Percentiles rank a stretch among this genome's conserved stretches.
Evolutionary conservation across 2,113 vertebrate genomes (phyloP).

Genomic region (Indicator indicator): DNA sequence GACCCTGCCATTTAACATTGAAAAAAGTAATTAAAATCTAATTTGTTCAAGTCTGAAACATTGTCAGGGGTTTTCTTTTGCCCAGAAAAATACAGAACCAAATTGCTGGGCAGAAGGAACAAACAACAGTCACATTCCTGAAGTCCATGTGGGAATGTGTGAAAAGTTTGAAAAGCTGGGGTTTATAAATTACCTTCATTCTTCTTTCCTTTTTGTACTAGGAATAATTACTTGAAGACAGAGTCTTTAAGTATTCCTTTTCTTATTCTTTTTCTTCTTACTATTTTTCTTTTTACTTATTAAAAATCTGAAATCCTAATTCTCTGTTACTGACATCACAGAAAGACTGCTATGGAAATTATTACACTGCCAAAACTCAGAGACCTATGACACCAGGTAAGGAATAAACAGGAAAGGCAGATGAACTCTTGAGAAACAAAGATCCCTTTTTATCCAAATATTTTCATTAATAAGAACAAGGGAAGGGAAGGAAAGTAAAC

Average conservation of each 20-base stretch:
- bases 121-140: slow-evolving; percentile 17
- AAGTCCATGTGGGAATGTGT: not conserved
- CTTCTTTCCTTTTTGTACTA: not conserved
- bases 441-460: slow-evolving; percentile 59
- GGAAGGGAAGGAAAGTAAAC: slow-evolving; percentile 7
- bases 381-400: slow-evolving; percentile 50
- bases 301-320: slow-evolving; percentile 28
- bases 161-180: slow-evolving; percentile 11
- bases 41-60: not conserved
- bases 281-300: not conserved
- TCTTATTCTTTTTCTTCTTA: no score
- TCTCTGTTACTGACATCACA: slow-evolving; percentile 32
- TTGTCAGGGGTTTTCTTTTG: not conserved
- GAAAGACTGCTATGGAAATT: slow-evolving; percentile 51
- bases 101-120: not conserved
- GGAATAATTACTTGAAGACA: slow-evolving; percentile 17
- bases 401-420: slow-evolving; percentile 63
- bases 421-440: slow-evolving; percentile 45
- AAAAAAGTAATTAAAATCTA: not conserved
- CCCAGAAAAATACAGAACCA: not conserved
- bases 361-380: slow-evolving; percentile 3
- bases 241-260: slow-evolving; percentile 26
- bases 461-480: slow-evolving; percentile 44
- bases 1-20: not conserved
- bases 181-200: not conserved